These are phyloP conservation scores for Ophthalmotilapia sp. DNA, from an alignment of 2,113 vertebrate species.

Conservation along the genomic window DNA sequence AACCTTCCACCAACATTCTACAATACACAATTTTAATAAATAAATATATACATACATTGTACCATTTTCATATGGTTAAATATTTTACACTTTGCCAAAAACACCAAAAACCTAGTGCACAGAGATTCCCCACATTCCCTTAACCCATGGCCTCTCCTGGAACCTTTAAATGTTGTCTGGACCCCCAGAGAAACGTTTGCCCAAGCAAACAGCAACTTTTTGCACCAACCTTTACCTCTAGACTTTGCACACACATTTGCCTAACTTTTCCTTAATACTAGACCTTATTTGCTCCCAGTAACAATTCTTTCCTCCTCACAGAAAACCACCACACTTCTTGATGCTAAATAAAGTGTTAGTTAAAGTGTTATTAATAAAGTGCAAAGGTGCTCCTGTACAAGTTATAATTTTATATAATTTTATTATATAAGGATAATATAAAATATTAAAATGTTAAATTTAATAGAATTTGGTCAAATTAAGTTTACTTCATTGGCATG, in stretches of 20 bases:
- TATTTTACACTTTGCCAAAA: not conserved
- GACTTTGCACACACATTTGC: not conserved
- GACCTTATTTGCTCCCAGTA: not conserved
- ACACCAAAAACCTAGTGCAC: accelerated
- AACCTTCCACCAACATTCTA: not conserved
- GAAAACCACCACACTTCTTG: not conserved
- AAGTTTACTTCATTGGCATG: accelerated
- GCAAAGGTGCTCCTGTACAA: not conserved
- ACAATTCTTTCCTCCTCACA: not conserved
- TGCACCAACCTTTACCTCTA: not conserved
- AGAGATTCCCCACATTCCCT: not conserved
- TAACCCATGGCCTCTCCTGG: not conserved
- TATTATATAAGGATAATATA: not conserved
- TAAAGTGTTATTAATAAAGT: not conserved
- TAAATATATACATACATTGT: not conserved
- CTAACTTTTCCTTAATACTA: not conserved
- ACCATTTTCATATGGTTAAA: not conserved
- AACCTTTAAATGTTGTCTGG: not conserved
- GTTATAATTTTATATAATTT: not conserved
- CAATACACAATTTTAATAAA: not conserved
- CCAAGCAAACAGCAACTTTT: not conserved
- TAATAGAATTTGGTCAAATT: not conserved
- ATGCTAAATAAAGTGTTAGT: not conserved
- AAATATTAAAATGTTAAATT: not conserved
- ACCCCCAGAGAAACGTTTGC: not conserved